phyloP scores from a whole-genome alignment of 2,113 vertebrate species.

The Sinosuthora webbiana region DNA sequence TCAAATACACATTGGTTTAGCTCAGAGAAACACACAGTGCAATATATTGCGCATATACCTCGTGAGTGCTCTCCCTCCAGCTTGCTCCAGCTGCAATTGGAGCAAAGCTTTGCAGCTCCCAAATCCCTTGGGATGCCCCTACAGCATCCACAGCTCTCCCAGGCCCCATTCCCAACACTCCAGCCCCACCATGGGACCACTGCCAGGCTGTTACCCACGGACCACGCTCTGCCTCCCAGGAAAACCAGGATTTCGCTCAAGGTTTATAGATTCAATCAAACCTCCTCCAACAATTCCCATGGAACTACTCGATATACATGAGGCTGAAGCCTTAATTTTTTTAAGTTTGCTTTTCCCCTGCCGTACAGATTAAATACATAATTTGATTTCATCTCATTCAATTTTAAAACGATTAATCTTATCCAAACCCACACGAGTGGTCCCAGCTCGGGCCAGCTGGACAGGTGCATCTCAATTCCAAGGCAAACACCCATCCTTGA shows the following conservation, averaged over 20 bases:
- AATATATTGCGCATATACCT: accelerated
- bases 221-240: not conserved
- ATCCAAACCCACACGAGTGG: not conserved
- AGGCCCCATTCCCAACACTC: not conserved
- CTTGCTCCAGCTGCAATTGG: not conserved
- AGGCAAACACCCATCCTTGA: not conserved
- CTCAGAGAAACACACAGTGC: not conserved
- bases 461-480: not conserved
- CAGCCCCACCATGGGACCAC: not conserved
- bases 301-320: constrained; percentile 8
- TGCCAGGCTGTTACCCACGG: not conserved
- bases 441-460: not conserved
- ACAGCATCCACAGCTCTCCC: accelerated
- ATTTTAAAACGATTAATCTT: constrained; percentile 12
- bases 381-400: constrained; percentile 33
- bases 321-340: constrained; percentile 55
- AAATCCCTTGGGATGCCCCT: not conserved
- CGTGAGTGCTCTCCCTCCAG: not conserved
- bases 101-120: not conserved
- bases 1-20: not conserved
- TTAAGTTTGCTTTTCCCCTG: constrained; percentile 51
- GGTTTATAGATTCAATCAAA: constrained; percentile 65
- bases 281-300: constrained; percentile 30
- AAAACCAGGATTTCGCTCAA: constrained; percentile 26
- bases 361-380: constrained; percentile 29